Percentiles rank a stretch among this genome's conserved stretches.
These are phyloP conservation scores for Tringa solitaria DNA, from an alignment of 2,113 vertebrate genomes.

Conservation along the genomic window DNA sequence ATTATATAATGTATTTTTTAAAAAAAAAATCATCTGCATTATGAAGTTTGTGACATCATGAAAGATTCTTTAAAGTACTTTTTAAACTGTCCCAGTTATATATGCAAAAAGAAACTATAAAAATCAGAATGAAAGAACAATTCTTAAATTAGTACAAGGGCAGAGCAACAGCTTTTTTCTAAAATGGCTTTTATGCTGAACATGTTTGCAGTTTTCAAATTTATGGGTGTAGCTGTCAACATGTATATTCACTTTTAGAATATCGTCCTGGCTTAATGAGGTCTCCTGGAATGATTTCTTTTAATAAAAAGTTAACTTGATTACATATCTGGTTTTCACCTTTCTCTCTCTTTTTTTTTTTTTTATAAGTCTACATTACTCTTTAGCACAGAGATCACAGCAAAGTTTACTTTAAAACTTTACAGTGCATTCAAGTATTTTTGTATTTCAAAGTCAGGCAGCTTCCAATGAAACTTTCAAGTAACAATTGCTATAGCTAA, in stretches of 20 bases:
- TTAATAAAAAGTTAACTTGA: constrained; percentile 69
- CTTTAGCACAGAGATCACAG: neutral
- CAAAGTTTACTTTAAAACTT: neutral
- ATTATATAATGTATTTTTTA: neutral
- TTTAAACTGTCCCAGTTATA: constrained; percentile 50
- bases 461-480: constrained; percentile 26
- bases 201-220: constrained; percentile 70
- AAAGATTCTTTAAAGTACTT: neutral
- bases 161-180: constrained; percentile 60
- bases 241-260: constrained; percentile 72
- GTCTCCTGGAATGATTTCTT: constrained; percentile 72
- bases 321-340: constrained; percentile 57
- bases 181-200: constrained; percentile 64
- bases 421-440: constrained; percentile 31
- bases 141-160: constrained; percentile 65
- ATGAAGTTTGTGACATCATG: constrained; percentile 10
- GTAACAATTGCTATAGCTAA: neutral
- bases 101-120: constrained; percentile 53
- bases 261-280: constrained; percentile 68
- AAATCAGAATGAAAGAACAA: constrained; percentile 63
- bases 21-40: constrained; percentile 24
- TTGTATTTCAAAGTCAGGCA: constrained; percentile 45
- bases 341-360: constrained; percentile 2
- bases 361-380: neutral
- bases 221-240: constrained; percentile 72